Evolutionary conservation across 2,888 invertebrate species (phyloP).

Genomic region (Rhamphomyia laevipes): DNA sequence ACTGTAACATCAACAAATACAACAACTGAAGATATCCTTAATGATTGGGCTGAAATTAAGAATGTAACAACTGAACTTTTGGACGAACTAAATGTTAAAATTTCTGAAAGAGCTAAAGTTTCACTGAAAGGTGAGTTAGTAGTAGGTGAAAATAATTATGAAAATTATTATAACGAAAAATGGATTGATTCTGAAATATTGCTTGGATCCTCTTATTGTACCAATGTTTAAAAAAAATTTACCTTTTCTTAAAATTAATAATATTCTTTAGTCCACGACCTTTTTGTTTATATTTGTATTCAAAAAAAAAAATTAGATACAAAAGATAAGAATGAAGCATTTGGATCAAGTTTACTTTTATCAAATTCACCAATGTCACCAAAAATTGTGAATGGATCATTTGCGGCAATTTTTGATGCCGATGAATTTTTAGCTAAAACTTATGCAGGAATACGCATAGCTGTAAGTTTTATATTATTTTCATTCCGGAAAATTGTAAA

Average conservation of each 20-base stretch:
- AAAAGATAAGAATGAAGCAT: constrained; percentile 70
- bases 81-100: constrained; percentile 46
- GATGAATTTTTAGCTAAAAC: constrained; percentile 38
- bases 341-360: constrained; percentile 83
- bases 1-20: constrained; percentile 86
- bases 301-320: constrained; percentile 52
- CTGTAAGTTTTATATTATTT: constrained; percentile 23
- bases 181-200: no score
- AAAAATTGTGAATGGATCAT: constrained; percentile 89
- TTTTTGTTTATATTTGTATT: background rate
- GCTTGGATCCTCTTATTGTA: no score
- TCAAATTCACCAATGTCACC: constrained; percentile 95
- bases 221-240: no score
- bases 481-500: background rate
- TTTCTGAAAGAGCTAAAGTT: constrained; percentile 48
- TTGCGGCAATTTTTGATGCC: constrained; percentile 76
- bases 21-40: constrained; percentile 59
- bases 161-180: no score
- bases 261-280: no score
- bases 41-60: constrained; percentile 81
- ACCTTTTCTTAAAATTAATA: no score
- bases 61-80: constrained; percentile 59
- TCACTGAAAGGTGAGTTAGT: constrained; percentile 55
- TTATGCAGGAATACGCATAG: constrained; percentile 35
- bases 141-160: no score